phyloP scores from a whole-genome alignment of 1,140 invertebrate species.

The Tetramorium alpestre region DNA sequence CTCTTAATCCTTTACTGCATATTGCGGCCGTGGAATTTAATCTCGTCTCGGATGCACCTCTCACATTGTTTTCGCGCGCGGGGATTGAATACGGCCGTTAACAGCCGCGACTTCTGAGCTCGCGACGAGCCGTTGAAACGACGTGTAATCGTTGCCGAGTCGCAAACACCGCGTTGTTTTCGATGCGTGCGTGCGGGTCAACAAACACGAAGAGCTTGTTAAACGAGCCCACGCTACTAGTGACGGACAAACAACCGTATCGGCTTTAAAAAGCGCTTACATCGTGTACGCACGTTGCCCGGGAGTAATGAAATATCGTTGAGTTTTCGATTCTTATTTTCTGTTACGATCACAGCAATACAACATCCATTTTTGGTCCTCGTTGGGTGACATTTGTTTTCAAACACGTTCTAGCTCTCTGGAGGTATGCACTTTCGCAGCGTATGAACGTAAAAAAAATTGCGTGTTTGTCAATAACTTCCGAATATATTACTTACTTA shows the following conservation, averaged over 20 bases:
- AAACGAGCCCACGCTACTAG: conserved; percentile 22
- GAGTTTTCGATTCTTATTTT: conserved; percentile 51
- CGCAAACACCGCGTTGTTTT: conserved; percentile 57
- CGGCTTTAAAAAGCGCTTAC: conserved; percentile 47
- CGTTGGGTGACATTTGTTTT: conserved; percentile 31
- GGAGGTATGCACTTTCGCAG: background rate
- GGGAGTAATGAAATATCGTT: conserved; percentile 52
- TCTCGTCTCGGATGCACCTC: conserved; percentile 34
- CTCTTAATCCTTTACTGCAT: conserved; percentile 71
- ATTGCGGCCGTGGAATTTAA: conserved; percentile 59
- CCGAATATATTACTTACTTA: background rate
- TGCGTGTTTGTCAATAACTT: conserved; percentile 8
- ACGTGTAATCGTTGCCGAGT: conserved; percentile 6
- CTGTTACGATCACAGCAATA: background rate
- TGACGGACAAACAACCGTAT: conserved; percentile 40
- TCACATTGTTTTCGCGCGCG: conserved; percentile 28
- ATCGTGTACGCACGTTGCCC: conserved; percentile 37
- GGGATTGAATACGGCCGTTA: conserved; percentile 33
- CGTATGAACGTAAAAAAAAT: background rate
- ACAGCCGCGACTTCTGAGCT: conserved; percentile 35
- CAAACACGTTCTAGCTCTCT: background rate
- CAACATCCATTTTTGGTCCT: conserved; percentile 24
- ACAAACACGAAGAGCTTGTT: conserved; percentile 46
- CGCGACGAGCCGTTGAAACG: conserved; percentile 15
- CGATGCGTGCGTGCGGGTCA: conserved; percentile 48